Evolutionary conservation across 2,797 vertebrate genomes (phyloP).

Genomic region (Pangasius macronema): DNA sequence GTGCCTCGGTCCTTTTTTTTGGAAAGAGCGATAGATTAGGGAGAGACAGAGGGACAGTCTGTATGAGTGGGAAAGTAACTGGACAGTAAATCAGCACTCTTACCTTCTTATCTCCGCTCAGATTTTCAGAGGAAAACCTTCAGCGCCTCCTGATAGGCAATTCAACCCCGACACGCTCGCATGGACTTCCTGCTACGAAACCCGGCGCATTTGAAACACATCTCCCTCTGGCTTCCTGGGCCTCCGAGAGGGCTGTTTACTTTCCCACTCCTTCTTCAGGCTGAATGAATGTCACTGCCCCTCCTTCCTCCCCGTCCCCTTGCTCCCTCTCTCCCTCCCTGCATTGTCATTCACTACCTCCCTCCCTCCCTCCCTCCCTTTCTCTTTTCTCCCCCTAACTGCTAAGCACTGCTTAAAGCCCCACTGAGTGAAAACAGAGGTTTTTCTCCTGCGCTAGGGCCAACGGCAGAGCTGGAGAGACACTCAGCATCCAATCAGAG

Average conservation of each 20-base stretch:
- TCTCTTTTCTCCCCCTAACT: constrained; percentile 54
- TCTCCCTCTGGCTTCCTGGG: constrained; percentile 57
- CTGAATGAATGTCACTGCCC: constrained; percentile 67
- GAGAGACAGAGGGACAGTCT: background rate
- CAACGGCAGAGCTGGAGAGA: constrained; percentile 60
- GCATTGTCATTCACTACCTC: constrained; percentile 21
- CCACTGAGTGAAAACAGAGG: constrained; percentile 30
- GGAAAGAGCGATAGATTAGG: background rate
- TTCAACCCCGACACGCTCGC: constrained; percentile 68
- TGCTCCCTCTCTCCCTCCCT: constrained; percentile 44
- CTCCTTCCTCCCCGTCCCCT: constrained; percentile 47
- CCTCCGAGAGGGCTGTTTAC: constrained; percentile 67
- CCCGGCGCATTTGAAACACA: constrained; percentile 59
- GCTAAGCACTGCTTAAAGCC: constrained; percentile 34
- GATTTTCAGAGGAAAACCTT: constrained; percentile 65
- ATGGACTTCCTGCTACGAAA: constrained; percentile 62
- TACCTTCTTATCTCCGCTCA: constrained; percentile 70
- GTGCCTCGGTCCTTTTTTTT: background rate
- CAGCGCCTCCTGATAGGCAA: constrained; percentile 65
- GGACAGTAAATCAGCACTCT: constrained; percentile 57
- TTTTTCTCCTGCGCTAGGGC: constrained; percentile 42
- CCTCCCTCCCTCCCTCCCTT: constrained; percentile 64
- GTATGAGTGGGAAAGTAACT: constrained; percentile 35
- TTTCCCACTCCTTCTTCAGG: constrained; percentile 66
- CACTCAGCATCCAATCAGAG: constrained; percentile 62